These are phyloP conservation scores for Alethe diademata DNA, from an alignment of 2,113 vertebrate species.

Conservation along the genomic window DNA sequence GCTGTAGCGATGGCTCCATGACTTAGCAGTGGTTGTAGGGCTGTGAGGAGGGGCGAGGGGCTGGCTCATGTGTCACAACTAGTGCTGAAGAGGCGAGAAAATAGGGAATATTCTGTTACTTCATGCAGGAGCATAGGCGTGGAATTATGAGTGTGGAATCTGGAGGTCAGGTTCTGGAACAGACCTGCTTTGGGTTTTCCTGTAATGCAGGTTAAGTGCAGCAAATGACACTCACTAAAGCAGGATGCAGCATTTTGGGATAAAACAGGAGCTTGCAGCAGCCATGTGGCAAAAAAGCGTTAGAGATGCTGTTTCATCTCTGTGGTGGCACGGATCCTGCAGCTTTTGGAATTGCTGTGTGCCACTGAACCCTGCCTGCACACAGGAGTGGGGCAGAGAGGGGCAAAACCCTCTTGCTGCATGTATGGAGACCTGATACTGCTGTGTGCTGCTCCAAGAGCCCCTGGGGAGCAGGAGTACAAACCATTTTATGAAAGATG, in stretches of 20 bases:
- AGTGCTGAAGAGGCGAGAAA: not conserved
- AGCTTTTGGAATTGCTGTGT: not conserved
- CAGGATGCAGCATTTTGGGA: not conserved
- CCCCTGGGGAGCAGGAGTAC: not conserved
- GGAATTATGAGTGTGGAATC: not conserved
- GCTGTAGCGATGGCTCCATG: not conserved
- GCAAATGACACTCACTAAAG: not conserved
- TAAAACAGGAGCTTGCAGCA: constrained; percentile 6
- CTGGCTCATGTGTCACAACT: not conserved
- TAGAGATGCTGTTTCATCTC: constrained; percentile 23
- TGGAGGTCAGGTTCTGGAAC: not conserved
- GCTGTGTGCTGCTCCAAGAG: not conserved
- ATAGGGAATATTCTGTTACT: not conserved
- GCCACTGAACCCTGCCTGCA: not conserved
- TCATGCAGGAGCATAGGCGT: not conserved
- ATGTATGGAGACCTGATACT: not conserved
- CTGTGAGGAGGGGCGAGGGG: not conserved
- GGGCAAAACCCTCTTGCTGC: not conserved
- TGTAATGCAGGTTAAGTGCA: not conserved
- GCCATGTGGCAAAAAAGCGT: not conserved
- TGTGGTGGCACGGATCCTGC: not conserved
- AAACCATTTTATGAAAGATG: not conserved
- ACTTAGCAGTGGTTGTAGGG: constrained; percentile 17
- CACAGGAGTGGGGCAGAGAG: not conserved
- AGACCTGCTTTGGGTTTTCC: not conserved